Evolutionary conservation across 1,140 invertebrate genomes (phyloP), one percentile per base, ranked within the genome.

Genomic region (Leptinotarsa texana): DNA sequence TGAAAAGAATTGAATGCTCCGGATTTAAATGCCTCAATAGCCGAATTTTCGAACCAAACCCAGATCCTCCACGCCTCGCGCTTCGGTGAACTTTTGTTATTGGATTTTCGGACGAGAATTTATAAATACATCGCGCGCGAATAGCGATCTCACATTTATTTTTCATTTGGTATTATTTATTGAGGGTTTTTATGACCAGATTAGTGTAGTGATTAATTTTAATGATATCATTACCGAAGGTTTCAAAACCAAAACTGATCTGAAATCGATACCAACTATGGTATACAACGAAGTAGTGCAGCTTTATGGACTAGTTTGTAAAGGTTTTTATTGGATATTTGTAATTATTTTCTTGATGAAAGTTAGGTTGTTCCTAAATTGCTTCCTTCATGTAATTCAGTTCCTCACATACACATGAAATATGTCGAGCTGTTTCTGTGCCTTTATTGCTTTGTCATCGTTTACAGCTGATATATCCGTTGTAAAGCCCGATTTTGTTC

Each of bases 191-290:
- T 24, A 24, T 66, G 13, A 24, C n/a, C n/a, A 22, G 27, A 66
- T 66, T 66, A 66, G 21, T 66, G 63, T 66, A 15, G 18, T 22
- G 17, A 66, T 24, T 15, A 22, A 66, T 66, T 66, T 66, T 66
- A 66, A 66, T 66, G 63, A 66, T 24, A 66, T 66, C 63, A 66
- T 66, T 66, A 66, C 22, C 3, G 22, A 33, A 33, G 27, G 51
- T 57, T 57, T 57, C n/a, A 18, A 15, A 17, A 57, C n/a, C 51
- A n/a, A 57, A 42, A 42, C 8, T 42, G 33, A 42, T 42, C 33
- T 42, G 33, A 42, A 8, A 42, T 42, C 33, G 8, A 42, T 42
- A 11, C 8, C 33, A 42, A 2, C 8, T 42, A 42, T 42, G 8
- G 3, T 42, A 42, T 11, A 42, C 6, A 42, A 42, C 33, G 33